Evolutionary conservation across 2,797 vertebrate genomes (phyloP), one percentile per base, ranked within the genome.

Genomic region (Squalus acanthias): DNA sequence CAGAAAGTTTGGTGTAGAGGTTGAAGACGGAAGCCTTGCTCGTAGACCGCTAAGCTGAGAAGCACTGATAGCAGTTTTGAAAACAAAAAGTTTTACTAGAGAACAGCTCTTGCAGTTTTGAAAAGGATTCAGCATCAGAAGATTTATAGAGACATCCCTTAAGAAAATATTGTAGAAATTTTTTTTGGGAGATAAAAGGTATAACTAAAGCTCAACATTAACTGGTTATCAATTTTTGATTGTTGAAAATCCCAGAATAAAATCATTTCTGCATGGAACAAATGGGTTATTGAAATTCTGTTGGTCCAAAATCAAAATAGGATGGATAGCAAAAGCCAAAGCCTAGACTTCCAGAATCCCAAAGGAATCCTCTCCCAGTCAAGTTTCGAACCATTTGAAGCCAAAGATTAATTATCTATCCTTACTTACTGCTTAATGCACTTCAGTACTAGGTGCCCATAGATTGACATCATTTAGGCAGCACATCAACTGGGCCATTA

Each of bases 1-100:
- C 98, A 99, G 98, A 98, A 99, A 99, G 98, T 99, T 99, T 98
- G 99, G 99, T 98, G 99, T 99, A 98, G 99, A 99, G 97, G 99
- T 99, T 94, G 99, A 99, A 97, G 99, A 99, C 97, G 98, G 98
- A 97, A 99, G 99, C 97, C 99, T 99, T 98, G 98, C 99, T 97
- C 99, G 98, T 96, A 99, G 98, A 98, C 98, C 98, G 97, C 98
- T 99, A 97, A 98, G 98, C 97, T 98, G 98, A 97, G 97, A 98
- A 97, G 98, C 97, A 98, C 98, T 98, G 97, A 98, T 97, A 97
- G 98, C 97, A 96, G 97, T 97, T 98, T 97, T 97, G 97, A 97
- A 94, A 98, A 98, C 97, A 98, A 97, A 98, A 96, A 97, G 0
- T 98, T 97, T 98, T 98, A 97, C 98, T 97, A 97, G 97, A 96